Base-by-base conservation (phyloP, 2,888 invertebrate genomes). In the Euproctis similis region DNA sequence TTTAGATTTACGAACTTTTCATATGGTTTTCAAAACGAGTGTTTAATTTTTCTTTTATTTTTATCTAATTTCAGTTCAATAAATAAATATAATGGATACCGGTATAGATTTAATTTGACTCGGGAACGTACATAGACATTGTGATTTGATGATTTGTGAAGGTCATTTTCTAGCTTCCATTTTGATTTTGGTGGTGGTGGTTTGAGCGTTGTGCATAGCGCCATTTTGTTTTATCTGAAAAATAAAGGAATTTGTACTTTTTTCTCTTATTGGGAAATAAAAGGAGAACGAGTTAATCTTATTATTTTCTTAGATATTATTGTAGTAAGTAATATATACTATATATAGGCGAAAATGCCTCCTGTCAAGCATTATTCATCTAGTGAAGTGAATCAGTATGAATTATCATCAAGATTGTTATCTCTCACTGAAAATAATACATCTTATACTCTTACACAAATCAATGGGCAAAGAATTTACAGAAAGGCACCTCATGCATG, bases 401-500 rank as follows among this genome's bases (percentile, higher is more conserved):
- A 84, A 72, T 75, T 82, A 70, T 78, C 81, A 51, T 65, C 82
- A 54, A 78, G 80, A 75, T 71, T 84, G 64, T 70, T 84, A 59
- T 68, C 82, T 39, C 59, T 82, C 59, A 84, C 82, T 37, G 82
- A 84, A 70, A 80, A 80, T 58, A 75, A 81, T 57, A 76, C 77
- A 49, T 75, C 80, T 0, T 84, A 84, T 55, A 84, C 81, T 39
- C 62, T 82, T 38, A 78, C 78, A 26, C 90, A 90, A 76, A 88
- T 89, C 60, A 91, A 91, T 71, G 91, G 91, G 8, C 91, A 91
- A 67, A 70, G 90, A 44, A 87, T 88, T 58, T 90, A 86, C 61
- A 88, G 89, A 42, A 81, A 80, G 36, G 89, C 89, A 25, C 87
- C 88, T 8, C 85, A 87, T 33, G 76, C 78, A 26, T 82, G 85